These are phyloP conservation scores for Thinocorus orbignyianus DNA, from an alignment of 2,113 vertebrate genomes.

Conservation along the genomic window DNA sequence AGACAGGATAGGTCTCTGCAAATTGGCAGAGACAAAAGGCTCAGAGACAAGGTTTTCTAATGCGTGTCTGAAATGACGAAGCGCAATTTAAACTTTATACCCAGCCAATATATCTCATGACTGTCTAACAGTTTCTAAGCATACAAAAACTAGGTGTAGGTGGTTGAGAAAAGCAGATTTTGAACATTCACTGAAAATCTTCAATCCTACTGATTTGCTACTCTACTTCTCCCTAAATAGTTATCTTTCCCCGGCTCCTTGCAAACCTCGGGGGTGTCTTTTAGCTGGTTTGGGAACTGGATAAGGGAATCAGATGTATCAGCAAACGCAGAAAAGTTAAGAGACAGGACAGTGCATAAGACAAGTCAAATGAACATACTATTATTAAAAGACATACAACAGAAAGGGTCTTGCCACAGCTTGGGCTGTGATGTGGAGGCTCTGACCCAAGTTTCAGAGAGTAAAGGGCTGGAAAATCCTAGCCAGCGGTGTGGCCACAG, in stretches of 20 bases:
- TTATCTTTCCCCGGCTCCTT: not conserved
- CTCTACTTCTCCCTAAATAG: not conserved
- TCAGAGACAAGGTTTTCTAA: not conserved
- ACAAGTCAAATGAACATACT: not conserved
- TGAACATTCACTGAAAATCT: not conserved
- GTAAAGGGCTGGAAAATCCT: not conserved
- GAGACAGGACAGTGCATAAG: fast-evolving
- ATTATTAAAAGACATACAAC: not conserved
- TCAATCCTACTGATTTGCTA: not conserved
- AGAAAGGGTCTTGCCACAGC: not conserved
- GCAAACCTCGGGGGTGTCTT: not conserved
- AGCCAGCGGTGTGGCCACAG: not conserved
- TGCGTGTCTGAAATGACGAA: not conserved
- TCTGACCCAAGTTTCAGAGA: not conserved
- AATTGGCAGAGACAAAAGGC: not conserved
- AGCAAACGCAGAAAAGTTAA: not conserved
- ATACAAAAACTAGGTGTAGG: not conserved
- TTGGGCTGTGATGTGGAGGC: not conserved
- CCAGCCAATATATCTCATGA: not conserved
- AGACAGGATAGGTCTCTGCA: not conserved
- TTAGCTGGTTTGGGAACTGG: not conserved
- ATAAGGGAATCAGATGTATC: not conserved
- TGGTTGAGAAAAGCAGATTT: not conserved
- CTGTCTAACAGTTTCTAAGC: not conserved
- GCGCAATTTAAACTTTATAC: not conserved